Base-by-base conservation (phyloP, 2,888 invertebrate species). In the Entomobrya multifasciata region DNA sequence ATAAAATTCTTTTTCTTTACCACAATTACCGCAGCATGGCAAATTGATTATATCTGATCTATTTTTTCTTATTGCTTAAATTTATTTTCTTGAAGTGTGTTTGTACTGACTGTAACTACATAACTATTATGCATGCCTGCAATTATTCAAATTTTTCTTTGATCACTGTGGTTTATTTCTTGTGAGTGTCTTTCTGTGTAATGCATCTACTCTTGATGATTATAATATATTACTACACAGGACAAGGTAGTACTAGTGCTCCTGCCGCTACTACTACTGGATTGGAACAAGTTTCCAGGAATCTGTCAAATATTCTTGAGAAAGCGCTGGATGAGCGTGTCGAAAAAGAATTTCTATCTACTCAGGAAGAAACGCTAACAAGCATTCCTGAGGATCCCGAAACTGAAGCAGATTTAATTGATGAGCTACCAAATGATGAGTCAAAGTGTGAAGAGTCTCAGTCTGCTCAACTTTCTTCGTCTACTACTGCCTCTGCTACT, bases 351-450 rank as follows among this genome's bases (percentile, higher is more conserved):
- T 86, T 88, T 79, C 78, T 88, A 17, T 86, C 86, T 67, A 82
- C 86, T 76, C 74, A 74, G 86, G 88, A 88, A 88, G 88, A 88
- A 74, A 88, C 86, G 55, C 82, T 88, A 82, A 86, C 86, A 79
- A 86, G 86, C 82, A 87, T 87, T 87, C 87, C 81, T 77, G 87
- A 87, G 72, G 87, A 87, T 49, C 82, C 82, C 36, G 87, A 87
- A 78, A 82, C 87, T 30, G 87, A 87, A 36, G 87, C 87, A 22
- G 82, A 87, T 20, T 13, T 60, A 49, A 47, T 86, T 55, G 86
- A 81, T 57, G 86, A 85, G 41, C 74, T 74, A 20, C 74, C 74
- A 11, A 74, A 52, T 74, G 85, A 67, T 41, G 74, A 65, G 77
- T 78, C 78, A 27, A 78, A 78, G 27, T 78, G 55, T 78, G 86